Evolutionary conservation across 2,888 invertebrate species (phyloP).

Genomic region (Drosophila silvestris): DNA sequence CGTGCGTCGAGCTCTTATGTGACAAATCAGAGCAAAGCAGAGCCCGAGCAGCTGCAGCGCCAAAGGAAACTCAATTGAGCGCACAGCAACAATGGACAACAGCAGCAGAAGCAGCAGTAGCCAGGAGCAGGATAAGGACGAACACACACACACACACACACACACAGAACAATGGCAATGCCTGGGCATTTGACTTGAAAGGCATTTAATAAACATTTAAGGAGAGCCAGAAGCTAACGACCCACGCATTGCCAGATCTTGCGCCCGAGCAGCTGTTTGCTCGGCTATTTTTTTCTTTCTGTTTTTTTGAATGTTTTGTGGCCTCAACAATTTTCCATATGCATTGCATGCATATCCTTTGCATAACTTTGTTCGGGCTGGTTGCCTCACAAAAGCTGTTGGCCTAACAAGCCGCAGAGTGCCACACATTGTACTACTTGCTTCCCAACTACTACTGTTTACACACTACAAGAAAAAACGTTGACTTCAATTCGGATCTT

Average conservation of each 20-base stretch:
- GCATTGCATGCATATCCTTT: slow-evolving; percentile 41
- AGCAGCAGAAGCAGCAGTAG: slow-evolving; percentile 7
- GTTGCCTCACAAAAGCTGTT: slow-evolving; percentile 27
- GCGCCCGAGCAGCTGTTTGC: slow-evolving; percentile 31
- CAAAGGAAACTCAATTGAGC: slow-evolving; percentile 56
- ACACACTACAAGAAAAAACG: neutral
- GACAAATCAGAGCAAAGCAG: slow-evolving; percentile 65
- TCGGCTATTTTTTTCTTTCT: too few species aligned
- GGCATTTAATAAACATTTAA: slow-evolving; percentile 63
- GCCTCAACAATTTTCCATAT: slow-evolving; percentile 53
- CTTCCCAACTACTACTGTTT: neutral
- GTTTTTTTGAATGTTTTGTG: neutral
- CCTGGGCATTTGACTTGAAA: slow-evolving; percentile 38
- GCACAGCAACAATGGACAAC: slow-evolving; percentile 49
- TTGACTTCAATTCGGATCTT: neutral
- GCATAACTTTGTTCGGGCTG: slow-evolving; percentile 65
- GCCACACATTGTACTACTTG: neutral
- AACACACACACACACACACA: neutral
- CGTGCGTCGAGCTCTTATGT: slow-evolving; percentile 47
- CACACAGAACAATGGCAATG: slow-evolving; percentile 18
- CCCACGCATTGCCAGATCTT: slow-evolving; percentile 54
- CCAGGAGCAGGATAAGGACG: slow-evolving; percentile 3
- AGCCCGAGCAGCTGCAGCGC: slow-evolving; percentile 37
- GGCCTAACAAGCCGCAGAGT: slow-evolving; percentile 21
- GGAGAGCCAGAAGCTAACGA: slow-evolving; percentile 49